phyloP scores from a whole-genome alignment of 2,113 vertebrate genomes.

The Tragelaphus buxtoni region DNA sequence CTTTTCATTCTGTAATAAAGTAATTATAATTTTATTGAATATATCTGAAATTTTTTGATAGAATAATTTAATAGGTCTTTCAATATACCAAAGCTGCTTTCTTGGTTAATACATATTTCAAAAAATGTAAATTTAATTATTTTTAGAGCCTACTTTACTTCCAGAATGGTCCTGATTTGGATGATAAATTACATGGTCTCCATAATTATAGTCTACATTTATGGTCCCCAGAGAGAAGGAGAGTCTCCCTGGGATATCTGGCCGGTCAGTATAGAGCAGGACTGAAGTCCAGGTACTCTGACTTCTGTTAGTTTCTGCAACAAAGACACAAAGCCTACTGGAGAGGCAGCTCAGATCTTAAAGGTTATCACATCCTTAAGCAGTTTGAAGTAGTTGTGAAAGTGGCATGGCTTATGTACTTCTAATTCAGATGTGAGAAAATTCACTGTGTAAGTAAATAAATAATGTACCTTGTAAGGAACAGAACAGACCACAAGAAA shows the following conservation, averaged over 20 bases:
- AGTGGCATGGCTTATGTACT: not conserved
- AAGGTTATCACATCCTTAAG: not conserved
- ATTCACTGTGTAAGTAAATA: not conserved
- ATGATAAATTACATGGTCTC: not conserved
- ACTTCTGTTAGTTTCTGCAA: not conserved
- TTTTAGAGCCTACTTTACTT: conserved; percentile 11
- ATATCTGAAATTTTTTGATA: not conserved
- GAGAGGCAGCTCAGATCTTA: not conserved
- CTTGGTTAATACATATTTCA: not conserved
- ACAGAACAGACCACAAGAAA: not conserved
- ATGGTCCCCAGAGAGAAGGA: not conserved
- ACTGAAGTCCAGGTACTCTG: not conserved
- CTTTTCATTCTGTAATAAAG: not conserved
- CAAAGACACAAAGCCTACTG: not conserved
- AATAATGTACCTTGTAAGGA: not conserved
- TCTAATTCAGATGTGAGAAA: not conserved
- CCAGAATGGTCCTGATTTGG: not conserved
- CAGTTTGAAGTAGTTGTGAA: not conserved
- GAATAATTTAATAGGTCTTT: not conserved
- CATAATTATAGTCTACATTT: not conserved
- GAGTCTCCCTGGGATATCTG: not conserved
- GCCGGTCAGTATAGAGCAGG: rapidly evolving
- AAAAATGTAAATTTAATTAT: not conserved
- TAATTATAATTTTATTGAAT: not conserved
- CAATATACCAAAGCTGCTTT: not conserved